Conservation (phyloP, 2,113 vertebrate species). For the Zootoca vivipara region DNA sequence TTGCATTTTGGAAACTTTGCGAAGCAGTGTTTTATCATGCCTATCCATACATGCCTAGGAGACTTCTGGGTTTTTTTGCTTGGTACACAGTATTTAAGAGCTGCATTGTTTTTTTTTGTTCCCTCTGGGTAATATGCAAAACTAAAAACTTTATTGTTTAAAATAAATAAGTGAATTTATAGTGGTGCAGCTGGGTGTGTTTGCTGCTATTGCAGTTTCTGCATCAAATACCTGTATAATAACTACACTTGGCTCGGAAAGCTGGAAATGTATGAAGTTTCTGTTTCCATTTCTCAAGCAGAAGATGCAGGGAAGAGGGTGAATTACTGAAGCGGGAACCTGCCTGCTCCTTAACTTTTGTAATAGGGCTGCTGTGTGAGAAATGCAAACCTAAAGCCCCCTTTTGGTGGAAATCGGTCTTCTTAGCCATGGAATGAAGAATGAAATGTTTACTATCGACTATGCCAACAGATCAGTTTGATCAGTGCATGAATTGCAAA, state of each 20-base stretch:
- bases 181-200: not conserved
- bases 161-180: not conserved
- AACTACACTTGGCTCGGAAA: not conserved
- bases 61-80: not conserved
- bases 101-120: not conserved
- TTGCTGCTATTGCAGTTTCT: not conserved
- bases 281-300: not conserved
- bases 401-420: not conserved
- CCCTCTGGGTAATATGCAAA: not conserved
- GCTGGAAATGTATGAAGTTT: not conserved
- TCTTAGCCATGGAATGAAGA: not conserved
- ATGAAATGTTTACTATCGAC: not conserved
- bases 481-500: not conserved
- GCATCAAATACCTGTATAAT: not conserved
- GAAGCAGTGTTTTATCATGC: not conserved
- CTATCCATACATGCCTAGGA: not conserved
- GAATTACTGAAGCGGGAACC: not conserved
- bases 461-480: too few species aligned
- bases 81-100: not conserved
- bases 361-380: not conserved
- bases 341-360: not conserved
- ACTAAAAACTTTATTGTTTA: not conserved
- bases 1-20: not conserved
- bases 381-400: not conserved
- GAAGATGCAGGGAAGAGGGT: not conserved